A percentile compares a stretch with the other conserved stretches of the same genome.
Conservation (phyloP, 2,888 invertebrate species). For the Gastrophysa polygoni region DNA sequence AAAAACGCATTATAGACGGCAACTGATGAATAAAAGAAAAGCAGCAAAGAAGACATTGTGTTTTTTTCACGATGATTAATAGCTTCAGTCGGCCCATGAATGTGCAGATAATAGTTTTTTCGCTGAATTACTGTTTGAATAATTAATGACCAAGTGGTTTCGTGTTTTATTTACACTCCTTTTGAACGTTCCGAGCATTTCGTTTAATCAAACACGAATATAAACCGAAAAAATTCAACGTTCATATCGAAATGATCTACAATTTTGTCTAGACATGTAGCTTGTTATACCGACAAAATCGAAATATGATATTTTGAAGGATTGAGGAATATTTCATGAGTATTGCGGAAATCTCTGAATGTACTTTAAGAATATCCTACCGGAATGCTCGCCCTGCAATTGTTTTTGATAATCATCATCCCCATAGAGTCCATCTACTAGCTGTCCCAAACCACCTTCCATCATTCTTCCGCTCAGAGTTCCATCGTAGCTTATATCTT, state of each 20-base stretch:
- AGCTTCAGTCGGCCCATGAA: constrained; percentile 17
- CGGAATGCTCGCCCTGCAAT: constrained; percentile 64
- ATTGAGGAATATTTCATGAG: no score
- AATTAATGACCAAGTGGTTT: constrained; percentile 23
- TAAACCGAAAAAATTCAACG: neutral
- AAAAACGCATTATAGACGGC: neutral
- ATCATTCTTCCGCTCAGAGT: constrained; percentile 62
- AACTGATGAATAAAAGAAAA: constrained; percentile 11
- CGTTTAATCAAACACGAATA: constrained; percentile 14
- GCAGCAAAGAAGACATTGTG: constrained; percentile 14
- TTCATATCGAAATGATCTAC: neutral
- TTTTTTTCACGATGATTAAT: constrained; percentile 24
- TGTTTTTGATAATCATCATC: constrained; percentile 70
- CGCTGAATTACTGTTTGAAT: constrained; percentile 20
- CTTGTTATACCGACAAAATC: no score
- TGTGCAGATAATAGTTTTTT: constrained; percentile 30
- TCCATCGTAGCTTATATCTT: constrained; percentile 84
- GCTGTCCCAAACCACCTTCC: constrained; percentile 79
- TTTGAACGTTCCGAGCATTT: constrained; percentile 23
- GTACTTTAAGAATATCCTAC: no score
- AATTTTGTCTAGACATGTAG: no score
- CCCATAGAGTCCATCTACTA: constrained; percentile 76
- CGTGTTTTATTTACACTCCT: constrained; percentile 22
- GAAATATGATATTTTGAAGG: no score
- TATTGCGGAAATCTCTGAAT: no score